These are phyloP conservation scores for roundworm (Caenorhabditis elegans) DNA, from an alignment of 1,140 invertebrate species.

Conservation along the genomic window DNA sequence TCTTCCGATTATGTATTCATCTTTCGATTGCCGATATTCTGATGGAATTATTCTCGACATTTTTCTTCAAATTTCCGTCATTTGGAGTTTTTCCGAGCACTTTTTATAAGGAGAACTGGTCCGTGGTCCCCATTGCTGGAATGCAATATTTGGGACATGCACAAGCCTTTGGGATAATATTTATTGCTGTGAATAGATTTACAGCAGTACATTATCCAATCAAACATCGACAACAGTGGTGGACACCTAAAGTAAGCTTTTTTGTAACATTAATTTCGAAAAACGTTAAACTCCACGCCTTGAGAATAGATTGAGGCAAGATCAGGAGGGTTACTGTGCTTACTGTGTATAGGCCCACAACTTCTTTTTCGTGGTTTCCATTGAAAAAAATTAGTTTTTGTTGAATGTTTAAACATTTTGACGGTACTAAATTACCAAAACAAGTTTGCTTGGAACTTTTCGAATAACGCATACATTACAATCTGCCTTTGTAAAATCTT, in stretches of 20 bases:
- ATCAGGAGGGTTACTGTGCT: too few relatives aligned
- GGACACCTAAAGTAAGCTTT: conserved; percentile 6
- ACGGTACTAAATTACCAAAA: too few relatives aligned
- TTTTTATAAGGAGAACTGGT: conserved; percentile 43
- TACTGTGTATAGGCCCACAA: too few relatives aligned
- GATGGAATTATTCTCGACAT: conserved; percentile 48
- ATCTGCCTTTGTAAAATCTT: too few relatives aligned
- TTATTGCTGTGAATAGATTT: conserved; percentile 47
- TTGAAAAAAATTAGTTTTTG: too few relatives aligned
- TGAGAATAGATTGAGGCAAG: too few relatives aligned
- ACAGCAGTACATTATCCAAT: conserved; percentile 36
- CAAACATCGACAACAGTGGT: conserved; percentile 32
- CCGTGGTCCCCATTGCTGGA: conserved; percentile 41
- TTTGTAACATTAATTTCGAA: neutral
- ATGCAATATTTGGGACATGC: conserved; percentile 52
- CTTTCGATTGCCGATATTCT: conserved; percentile 49
- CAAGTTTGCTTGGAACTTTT: too few relatives aligned
- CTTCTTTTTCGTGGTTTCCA: too few relatives aligned
- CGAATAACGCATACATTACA: too few relatives aligned
- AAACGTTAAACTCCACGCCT: too few relatives aligned
- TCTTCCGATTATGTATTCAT: conserved; percentile 50
- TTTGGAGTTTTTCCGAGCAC: conserved; percentile 46
- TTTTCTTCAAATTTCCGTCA: conserved; percentile 52
- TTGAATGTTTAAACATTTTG: too few relatives aligned
- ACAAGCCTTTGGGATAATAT: conserved; percentile 51